phyloP scores from a whole-genome alignment of 2,113 vertebrate species.

The Periophthalmodon schlosseri region DNA sequence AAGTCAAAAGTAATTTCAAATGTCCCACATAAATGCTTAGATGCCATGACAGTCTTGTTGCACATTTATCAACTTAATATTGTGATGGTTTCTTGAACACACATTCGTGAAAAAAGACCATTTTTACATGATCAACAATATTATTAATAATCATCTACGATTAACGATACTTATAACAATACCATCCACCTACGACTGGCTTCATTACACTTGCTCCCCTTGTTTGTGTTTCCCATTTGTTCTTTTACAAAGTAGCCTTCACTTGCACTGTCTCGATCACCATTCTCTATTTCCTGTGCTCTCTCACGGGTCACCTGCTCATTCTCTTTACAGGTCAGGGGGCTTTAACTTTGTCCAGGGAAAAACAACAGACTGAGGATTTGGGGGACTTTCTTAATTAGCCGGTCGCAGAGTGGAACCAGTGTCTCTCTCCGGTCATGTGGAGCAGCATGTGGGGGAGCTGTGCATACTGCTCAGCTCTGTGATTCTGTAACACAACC shows the following conservation, averaged over 20 bases:
- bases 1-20: too few relatives aligned
- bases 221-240: neutral
- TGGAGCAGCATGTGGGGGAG: constrained; percentile 39
- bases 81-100: too few relatives aligned
- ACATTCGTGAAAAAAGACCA: too few relatives aligned
- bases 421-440: constrained; percentile 47
- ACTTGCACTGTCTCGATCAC: neutral
- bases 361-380: constrained; percentile 7
- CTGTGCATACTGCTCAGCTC: constrained; percentile 30
- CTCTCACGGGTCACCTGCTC: constrained; percentile 49
- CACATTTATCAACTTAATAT: too few relatives aligned
- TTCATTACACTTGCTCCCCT: neutral
- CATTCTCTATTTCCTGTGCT: constrained; percentile 57
- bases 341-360: constrained; percentile 33
- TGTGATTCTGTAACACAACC: constrained; percentile 58
- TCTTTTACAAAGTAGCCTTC: constrained; percentile 10
- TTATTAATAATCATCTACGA: too few relatives aligned
- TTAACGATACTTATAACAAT: neutral
- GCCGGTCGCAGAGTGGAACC: constrained; percentile 18
- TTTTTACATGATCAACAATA: too few relatives aligned
- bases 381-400: constrained; percentile 52
- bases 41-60: too few relatives aligned
- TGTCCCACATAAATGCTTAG: too few relatives aligned
- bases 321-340: constrained; percentile 57
- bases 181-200: neutral